Conservation (phyloP, 2,797 vertebrate genomes). For the Furcifer pardalis region DNA sequence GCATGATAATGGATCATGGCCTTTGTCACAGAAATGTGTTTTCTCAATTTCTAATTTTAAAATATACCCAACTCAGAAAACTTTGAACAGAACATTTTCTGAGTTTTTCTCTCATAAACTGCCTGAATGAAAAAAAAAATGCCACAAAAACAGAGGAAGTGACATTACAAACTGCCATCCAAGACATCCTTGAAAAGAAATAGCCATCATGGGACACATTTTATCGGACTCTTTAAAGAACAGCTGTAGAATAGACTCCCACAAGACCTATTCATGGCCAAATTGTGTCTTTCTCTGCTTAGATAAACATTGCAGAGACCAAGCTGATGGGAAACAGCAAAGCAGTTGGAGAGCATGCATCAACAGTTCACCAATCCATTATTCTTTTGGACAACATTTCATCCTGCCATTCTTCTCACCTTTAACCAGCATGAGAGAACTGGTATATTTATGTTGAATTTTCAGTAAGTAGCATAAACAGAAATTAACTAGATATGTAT, state of each 20-base stretch:
- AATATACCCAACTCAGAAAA: not conserved
- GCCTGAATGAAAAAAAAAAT: not conserved
- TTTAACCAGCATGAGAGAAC: not conserved
- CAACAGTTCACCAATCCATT: slow-evolving; percentile 45
- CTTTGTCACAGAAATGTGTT: not conserved
- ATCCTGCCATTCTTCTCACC: slow-evolving; percentile 27
- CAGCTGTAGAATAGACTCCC: slow-evolving; percentile 42
- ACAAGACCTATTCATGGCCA: slow-evolving; percentile 35
- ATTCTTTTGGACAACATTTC: slow-evolving; percentile 32
- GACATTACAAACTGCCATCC: not conserved
- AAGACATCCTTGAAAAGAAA: slow-evolving; percentile 39
- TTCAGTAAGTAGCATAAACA: not conserved
- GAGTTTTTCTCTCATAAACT: not conserved
- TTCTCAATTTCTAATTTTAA: not conserved
- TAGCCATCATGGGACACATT: slow-evolving; percentile 18
- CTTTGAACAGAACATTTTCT: not conserved
- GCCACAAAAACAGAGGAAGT: slow-evolving; percentile 22
- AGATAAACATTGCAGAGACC: slow-evolving; percentile 36
- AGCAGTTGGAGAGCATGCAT: slow-evolving; percentile 23
- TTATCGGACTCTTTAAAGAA: slow-evolving; percentile 55
- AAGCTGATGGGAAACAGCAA: slow-evolving; percentile 23
- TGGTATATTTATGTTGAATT: slow-evolving; percentile 5
- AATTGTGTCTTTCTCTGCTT: slow-evolving; percentile 33
- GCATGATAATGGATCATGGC: not conserved
- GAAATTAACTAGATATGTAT: slow-evolving; percentile 8